Conservation (phyloP, 2,113 vertebrate species). For the Microcebus murinus region DNA sequence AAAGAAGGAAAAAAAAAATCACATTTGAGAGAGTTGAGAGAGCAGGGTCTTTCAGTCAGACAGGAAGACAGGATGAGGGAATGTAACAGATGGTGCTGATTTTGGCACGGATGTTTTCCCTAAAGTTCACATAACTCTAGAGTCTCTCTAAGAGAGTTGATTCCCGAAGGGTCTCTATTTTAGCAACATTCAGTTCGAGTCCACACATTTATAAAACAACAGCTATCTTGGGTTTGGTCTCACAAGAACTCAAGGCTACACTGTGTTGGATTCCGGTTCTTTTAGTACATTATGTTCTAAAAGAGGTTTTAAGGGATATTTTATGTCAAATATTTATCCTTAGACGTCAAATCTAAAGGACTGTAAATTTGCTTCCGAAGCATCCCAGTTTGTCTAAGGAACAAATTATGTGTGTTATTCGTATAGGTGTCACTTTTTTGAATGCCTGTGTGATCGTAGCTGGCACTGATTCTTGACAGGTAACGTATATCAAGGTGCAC, state of each 20-base stretch:
- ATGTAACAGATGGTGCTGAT: neutral
- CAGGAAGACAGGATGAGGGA: neutral
- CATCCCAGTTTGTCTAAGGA: slow-evolving; percentile 40
- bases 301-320: neutral
- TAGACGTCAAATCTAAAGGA: slow-evolving; percentile 31
- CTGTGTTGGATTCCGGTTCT: neutral
- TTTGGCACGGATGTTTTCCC: neutral
- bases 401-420: slow-evolving; percentile 37
- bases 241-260: neutral
- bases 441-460: neutral
- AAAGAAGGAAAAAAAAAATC: neutral
- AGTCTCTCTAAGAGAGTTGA: neutral
- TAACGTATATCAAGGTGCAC: neutral
- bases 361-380: slow-evolving; percentile 6
- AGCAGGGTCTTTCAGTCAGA: neutral
- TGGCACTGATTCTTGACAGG: slow-evolving; percentile 18
- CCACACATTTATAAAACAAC: neutral
- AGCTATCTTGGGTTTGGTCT: neutral
- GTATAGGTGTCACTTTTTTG: neutral
- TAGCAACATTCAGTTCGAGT: neutral
- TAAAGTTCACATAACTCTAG: slow-evolving; percentile 16
- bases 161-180: neutral
- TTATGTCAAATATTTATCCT: slow-evolving; percentile 49
- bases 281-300: neutral
- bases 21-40: neutral